A percentile compares a stretch with the other conserved stretches of the same genome.
Conservation (phyloP, 2,888 invertebrate species). For the Subacronicta megacephala region DNA sequence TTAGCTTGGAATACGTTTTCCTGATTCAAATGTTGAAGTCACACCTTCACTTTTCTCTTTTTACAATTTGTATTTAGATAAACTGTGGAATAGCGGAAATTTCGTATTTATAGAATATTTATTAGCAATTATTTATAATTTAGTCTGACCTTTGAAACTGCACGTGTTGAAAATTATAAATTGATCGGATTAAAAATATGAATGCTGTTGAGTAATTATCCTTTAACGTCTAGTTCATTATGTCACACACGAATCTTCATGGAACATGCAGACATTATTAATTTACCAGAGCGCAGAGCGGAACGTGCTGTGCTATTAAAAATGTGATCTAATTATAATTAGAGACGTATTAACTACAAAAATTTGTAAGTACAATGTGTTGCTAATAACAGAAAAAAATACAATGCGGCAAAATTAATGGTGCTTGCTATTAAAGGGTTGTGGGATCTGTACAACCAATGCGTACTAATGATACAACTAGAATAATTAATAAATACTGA, state of each 20-base stretch:
- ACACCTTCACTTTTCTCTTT: too few species aligned
- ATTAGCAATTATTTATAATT: not conserved
- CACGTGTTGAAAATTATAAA: slow-evolving; percentile 33
- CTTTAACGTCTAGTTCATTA: slow-evolving; percentile 41
- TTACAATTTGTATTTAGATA: too few species aligned
- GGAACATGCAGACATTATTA: slow-evolving; percentile 31
- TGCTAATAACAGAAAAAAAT: slow-evolving; percentile 57
- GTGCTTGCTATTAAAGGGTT: slow-evolving; percentile 53
- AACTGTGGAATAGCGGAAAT: slow-evolving; percentile 6
- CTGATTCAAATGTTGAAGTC: slow-evolving; percentile 24
- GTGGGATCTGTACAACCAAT: slow-evolving; percentile 24
- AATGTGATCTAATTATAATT: slow-evolving; percentile 54
- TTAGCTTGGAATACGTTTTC: slow-evolving; percentile 31
- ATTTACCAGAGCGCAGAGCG: slow-evolving; percentile 43
- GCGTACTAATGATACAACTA: slow-evolving; percentile 33
- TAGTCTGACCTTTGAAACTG: slow-evolving; percentile 28
- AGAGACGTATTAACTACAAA: slow-evolving; percentile 51
- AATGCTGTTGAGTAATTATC: slow-evolving; percentile 28
- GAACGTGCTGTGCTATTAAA: slow-evolving; percentile 53
- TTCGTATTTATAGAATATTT: slow-evolving; percentile 5
- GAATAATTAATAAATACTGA: slow-evolving; percentile 9
- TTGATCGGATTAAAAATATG: slow-evolving; percentile 13
- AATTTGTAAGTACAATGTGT: slow-evolving; percentile 51
- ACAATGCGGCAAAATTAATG: slow-evolving; percentile 58
- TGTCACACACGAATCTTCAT: slow-evolving; percentile 49